Percentiles rank a stretch among this genome's conserved stretches.
Evolutionary conservation across 1,140 invertebrate genomes (phyloP).

Genomic region (Sycobia sp.): DNA sequence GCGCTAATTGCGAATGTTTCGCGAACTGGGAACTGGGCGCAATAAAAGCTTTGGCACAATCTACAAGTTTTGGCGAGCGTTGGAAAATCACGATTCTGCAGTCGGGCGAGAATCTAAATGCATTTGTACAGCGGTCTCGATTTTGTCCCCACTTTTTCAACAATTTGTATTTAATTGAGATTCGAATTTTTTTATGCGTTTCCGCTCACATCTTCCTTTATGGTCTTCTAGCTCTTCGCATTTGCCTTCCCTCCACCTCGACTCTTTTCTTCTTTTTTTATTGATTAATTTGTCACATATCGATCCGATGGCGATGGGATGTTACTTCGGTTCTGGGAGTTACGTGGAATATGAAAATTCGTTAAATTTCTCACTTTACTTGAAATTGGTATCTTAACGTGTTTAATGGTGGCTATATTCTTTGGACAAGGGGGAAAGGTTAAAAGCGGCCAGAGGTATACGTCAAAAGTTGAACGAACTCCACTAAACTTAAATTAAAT

Average conservation of each 20-base stretch:
- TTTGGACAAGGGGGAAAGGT: slow-evolving; percentile 11
- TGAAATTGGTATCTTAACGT: slow-evolving; percentile 11
- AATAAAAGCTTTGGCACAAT: too few relatives aligned
- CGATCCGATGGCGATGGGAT: not conserved
- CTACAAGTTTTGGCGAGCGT: too few relatives aligned
- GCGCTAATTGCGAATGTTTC: slow-evolving; percentile 17
- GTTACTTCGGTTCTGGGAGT: not conserved
- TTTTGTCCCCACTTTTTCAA: too few relatives aligned
- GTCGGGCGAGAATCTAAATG: not conserved
- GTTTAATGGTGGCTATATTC: slow-evolving; percentile 11
- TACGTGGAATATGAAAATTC: slow-evolving; percentile 13
- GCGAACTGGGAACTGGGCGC: not conserved
- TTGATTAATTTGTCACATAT: not conserved
- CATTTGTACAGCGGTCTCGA: not conserved
- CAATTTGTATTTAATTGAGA: too few relatives aligned
- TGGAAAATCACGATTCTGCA: not conserved
- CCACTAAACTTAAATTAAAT: slow-evolving; percentile 19
- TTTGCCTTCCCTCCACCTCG: too few relatives aligned
- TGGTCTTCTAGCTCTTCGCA: not conserved
- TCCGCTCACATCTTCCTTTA: not conserved
- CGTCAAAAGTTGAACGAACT: slow-evolving; percentile 29
- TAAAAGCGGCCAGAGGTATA: slow-evolving; percentile 36
- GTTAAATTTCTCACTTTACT: slow-evolving; percentile 15
- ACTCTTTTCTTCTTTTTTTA: not conserved
- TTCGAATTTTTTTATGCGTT: too few relatives aligned